Evolutionary conservation across 2,888 invertebrate genomes (phyloP), one percentile per base, ranked within the genome.

Genomic region (Philopedon plagiatum): DNA sequence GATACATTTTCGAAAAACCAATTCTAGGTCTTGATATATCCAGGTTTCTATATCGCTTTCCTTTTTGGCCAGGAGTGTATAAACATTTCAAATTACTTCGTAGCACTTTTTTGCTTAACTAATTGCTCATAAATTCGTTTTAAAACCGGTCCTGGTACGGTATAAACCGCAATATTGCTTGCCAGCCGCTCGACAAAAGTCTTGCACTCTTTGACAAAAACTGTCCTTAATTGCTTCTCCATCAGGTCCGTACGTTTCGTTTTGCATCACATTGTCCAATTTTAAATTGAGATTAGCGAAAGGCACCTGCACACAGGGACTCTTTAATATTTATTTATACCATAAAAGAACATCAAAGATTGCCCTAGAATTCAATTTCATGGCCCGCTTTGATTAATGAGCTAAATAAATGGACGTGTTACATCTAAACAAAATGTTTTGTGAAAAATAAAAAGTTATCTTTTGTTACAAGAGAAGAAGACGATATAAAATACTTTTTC

Each of bases 321-420:
- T 62, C 62, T 44, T 62, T 32, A 57, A 58, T 58, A 66, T 58
- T 41, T 66, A 57, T 66, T 66, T 66, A 66, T 58, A 23, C 23
- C 32, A 66, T 44, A 61, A 61, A 61, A 46, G 61, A 61, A 44
- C 58, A 66, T 66, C 66, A 66, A 66, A 66, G 66, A 66, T 66
- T 39, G 32, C 41, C 57, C 32, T 29, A 46, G 66, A 66, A 66
- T 66, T 58, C 66, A 66, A 66, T 66, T 66, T 66, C 66, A 29
- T 49, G 26, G 49, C 57, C 15, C n/a, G 23, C 56, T 44, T 57
- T 58, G 66, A 66, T 66, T 66, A 66, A 58, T 39, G 41, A 58
- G 34, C 58, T 13, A n/a, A 4, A 46, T 58, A 41, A 58, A 58
- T 58, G 44, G 39, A 46, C 21, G 13, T n/a, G 13, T 44, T 44